These are phyloP conservation scores for Leiothrix lutea DNA, from an alignment of 2,113 vertebrate genomes.

Conservation along the genomic window DNA sequence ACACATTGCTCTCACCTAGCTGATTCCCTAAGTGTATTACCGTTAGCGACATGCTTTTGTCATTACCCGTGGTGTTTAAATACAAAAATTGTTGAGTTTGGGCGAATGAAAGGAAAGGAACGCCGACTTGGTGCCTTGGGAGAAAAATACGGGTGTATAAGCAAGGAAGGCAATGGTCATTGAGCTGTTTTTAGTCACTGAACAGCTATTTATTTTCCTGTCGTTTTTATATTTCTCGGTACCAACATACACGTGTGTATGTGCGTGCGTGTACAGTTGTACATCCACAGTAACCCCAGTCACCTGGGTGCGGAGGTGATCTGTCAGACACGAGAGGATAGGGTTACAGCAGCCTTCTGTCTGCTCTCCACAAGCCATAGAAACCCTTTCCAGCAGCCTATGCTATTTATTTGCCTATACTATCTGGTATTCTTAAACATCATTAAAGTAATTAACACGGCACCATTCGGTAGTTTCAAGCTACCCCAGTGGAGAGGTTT, in stretches of 20 bases:
- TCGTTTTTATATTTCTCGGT: not conserved
- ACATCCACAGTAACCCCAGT: not conserved
- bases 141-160: not conserved
- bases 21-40: not conserved
- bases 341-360: not conserved
- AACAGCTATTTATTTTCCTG: not conserved
- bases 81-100: not conserved
- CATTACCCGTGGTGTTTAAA: not conserved
- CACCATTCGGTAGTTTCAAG: slow-evolving; percentile 44
- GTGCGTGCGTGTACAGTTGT: not conserved
- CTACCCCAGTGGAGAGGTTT: not conserved
- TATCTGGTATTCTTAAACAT: slow-evolving; percentile 46
- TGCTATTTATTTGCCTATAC: slow-evolving; percentile 25
- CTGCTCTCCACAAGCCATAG: not conserved
- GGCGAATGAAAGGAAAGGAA: not conserved
- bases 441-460: slow-evolving; percentile 50
- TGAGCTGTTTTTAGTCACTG: not conserved
- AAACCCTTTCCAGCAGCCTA: not conserved
- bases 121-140: not conserved
- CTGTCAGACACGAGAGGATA: not conserved
- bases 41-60: not conserved
- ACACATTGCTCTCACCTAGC: not conserved
- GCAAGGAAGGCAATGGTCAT: not conserved
- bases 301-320: not conserved
- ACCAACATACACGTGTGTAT: too few relatives aligned